Base-by-base conservation (phyloP, 2,797 vertebrate genomes). In the Sus cebifrons region DNA sequence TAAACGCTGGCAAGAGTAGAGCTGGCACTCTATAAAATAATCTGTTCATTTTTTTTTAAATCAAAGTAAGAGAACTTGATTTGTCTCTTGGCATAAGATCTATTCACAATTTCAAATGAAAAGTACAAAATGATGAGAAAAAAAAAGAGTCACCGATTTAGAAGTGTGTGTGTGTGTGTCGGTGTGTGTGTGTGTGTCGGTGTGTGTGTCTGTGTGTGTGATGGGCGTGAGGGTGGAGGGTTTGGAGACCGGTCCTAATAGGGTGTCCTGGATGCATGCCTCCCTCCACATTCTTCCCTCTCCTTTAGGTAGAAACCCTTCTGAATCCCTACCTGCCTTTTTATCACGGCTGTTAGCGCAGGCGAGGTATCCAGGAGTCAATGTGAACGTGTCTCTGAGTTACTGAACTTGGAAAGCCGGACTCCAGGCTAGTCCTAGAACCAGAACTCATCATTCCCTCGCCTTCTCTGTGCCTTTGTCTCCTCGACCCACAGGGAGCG, bases 401-500 rank as follows among this genome's bases (percentile, higher is more conserved):
- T 20, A 68, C 36, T 4, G 18, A 27, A 32, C n/a, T 40, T 58
- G 54, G 68, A 78, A 29, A 52, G 20, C 44, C 40, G 10, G 10
- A 15, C 64, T 70, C 40, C 23, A 44, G 17, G 64, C 32, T 74
- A 60, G 54, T 40, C n/a, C 70, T 62, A 65, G 65, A 23, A 83
- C n/a, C 94, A 70, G 49, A 6, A 13, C 44, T 87, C 71, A 96
- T 12, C 13, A 5, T 29, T 73, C 64, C 56, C 78, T 87, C 95
- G 77, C 77, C 23, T 58, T 58, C 77, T 91, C 94, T 44, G 56
- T 52, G 83, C 3, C 32, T 96, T 58, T 97, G 64, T 97, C 25
- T 79, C 87, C 67, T 96, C 95, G 17, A 40, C 74, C 75, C 70
- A 4, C 90, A 99, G 99, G 96, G 99, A 99, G 84, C 98, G 99